A percentile compares a stretch with the other conserved stretches of the same genome.
These are phyloP conservation scores for Hippolais icterina DNA, from an alignment of 2,113 vertebrate species.

Conservation along the genomic window DNA sequence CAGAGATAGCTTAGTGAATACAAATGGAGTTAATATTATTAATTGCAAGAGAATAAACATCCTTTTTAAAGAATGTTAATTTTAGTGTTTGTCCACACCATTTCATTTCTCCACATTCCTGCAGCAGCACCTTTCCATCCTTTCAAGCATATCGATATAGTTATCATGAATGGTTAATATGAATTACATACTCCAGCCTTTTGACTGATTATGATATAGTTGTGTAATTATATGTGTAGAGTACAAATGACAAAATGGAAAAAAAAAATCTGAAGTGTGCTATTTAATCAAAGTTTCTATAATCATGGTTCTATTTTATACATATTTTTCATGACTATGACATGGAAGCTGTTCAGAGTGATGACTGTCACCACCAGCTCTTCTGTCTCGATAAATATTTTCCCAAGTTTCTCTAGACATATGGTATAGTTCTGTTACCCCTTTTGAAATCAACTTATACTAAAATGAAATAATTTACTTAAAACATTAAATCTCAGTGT, in stretches of 20 bases:
- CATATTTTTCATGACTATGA: background rate
- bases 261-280: background rate
- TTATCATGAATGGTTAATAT: background rate
- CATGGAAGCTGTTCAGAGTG: fast-evolving
- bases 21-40: background rate
- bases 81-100: background rate
- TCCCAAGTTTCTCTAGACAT: background rate
- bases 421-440: background rate
- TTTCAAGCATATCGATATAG: background rate
- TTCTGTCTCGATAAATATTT: background rate
- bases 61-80: background rate
- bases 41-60: background rate
- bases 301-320: background rate
- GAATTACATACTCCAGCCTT: background rate
- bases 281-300: background rate
- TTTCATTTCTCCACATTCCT: background rate
- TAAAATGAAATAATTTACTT: background rate
- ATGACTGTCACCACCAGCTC: background rate
- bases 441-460: background rate
- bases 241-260: background rate
- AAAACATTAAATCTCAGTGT: background rate
- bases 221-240: background rate
- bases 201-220: background rate
- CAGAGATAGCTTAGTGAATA: background rate
- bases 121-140: background rate